Conservation (phyloP, 2,888 invertebrate genomes). For the Copidosoma aretas region DNA sequence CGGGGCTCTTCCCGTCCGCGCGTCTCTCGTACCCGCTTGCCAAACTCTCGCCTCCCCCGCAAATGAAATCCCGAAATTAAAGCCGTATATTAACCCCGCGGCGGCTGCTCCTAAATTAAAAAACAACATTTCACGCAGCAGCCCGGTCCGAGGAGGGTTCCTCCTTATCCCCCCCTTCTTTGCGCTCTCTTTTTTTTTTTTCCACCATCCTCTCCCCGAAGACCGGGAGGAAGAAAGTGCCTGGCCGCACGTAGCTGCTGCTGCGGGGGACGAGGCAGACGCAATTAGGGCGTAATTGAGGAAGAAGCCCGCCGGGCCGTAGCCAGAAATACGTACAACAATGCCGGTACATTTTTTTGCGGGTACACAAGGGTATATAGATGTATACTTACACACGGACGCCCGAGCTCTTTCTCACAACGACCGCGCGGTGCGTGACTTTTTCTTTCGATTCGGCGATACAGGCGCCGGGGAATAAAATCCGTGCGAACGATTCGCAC, state of each 20-base stretch:
- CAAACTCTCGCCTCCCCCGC: background rate
- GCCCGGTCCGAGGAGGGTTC: constrained; percentile 44
- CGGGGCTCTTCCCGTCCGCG: constrained; percentile 4
- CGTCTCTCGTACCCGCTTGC: no score
- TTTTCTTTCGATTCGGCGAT: no score
- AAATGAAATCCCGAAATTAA: constrained; percentile 61
- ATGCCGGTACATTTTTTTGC: no score
- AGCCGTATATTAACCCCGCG: constrained; percentile 60
- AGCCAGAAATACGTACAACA: constrained; percentile 18
- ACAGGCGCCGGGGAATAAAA: no score
- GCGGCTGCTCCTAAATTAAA: constrained; percentile 59
- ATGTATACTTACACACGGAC: no score
- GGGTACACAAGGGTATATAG: no score
- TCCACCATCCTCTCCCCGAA: background rate
- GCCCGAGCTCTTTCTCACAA: no score
- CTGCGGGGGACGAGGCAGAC: background rate
- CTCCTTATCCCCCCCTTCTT: constrained; percentile 36
- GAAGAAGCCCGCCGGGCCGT: background rate
- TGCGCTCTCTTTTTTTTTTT: constrained; percentile 16
- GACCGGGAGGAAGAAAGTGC: background rate
- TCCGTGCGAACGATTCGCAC: no score
- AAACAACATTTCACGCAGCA: constrained; percentile 61
- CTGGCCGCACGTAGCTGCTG: background rate
- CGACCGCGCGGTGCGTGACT: no score
- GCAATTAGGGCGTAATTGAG: constrained; percentile 22